Percentiles rank a stretch among this genome's conserved stretches.
phyloP scores from a whole-genome alignment of 2,797 vertebrate genomes.

The Columba guinea region DNA sequence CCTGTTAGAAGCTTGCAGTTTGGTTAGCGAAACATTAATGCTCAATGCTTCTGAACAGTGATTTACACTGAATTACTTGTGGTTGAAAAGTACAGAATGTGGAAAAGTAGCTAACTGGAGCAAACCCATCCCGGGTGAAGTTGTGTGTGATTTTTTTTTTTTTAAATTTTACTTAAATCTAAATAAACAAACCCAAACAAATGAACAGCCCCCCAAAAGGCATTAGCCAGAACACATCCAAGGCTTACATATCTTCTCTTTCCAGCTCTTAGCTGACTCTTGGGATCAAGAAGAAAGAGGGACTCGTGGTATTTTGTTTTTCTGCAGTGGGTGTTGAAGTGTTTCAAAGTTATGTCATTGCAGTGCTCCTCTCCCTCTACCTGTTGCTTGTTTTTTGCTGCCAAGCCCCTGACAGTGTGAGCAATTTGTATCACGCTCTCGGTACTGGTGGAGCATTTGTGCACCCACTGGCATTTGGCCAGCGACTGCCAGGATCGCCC shows the following conservation, averaged over 20 bases:
- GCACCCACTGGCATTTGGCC: not conserved
- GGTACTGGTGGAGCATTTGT: not conserved
- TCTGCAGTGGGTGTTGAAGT: not conserved
- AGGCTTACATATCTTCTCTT: not conserved
- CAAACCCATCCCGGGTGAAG: not conserved
- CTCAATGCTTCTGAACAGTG: not conserved
- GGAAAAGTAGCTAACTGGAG: not conserved
- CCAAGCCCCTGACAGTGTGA: not conserved
- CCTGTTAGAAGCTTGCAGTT: not conserved
- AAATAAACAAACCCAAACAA: not conserved
- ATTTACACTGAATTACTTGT: not conserved
- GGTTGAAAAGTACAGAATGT: not conserved
- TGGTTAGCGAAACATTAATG: constrained; percentile 17
- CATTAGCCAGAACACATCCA: not conserved
- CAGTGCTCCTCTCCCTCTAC: not conserved
- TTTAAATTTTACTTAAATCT: not conserved
- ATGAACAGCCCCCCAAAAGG: not conserved
- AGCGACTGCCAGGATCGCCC: not conserved
- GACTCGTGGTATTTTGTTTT: not conserved
- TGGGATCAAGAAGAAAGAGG: not conserved
- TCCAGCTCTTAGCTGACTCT: not conserved
- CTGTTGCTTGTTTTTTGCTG: not conserved
- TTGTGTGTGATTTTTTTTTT: not conserved
- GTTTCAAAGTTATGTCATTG: not conserved
- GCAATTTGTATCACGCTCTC: not conserved